Evolutionary conservation across 2,113 vertebrate genomes (phyloP), one percentile per base, ranked within the genome.

Genomic region (Oryzias woworae): DNA sequence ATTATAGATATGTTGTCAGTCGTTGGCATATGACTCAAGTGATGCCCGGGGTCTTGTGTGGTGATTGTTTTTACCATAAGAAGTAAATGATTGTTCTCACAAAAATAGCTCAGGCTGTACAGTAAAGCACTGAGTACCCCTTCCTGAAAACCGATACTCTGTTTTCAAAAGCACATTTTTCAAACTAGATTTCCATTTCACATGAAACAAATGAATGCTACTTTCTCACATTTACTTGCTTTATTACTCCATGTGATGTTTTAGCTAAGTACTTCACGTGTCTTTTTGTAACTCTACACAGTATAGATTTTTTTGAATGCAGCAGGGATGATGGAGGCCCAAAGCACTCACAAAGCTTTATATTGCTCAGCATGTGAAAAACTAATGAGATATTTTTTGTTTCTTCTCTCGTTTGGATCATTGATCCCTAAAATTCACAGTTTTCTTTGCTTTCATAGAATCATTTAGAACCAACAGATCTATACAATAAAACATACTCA

Each of bases 11-110:
- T 57, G 55, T 47, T 18, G 70, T 48, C 48, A 43, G 3, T 47
- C 61, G 28, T 61, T 12, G 62, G 23, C 26, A 18, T 45, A 36
- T 70, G 73, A 1, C 10, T 36, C 36, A 28, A 28, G 7, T 28
- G 5, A 28, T 1, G 26, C 26, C 5, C 7, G 7, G 26, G 26
- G 4, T 28, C 7, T 28, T 5, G 26, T 28, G 5, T 28, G 7
- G 20, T 20, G 26, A 28, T 28, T 28, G 26, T 36, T 36, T 36
- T 12, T 36, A 15, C 15, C 14, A 17, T 4, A 45, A 17, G 14
- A 45, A 45, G 16, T 45, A 31, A 78, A 69, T 73, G 1, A 75
- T 66, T 78, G 45, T 56, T 49, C n/a, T 53, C 12, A 48, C 23
- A 15, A 1, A 22, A 41, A 20, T 43, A 61, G 48, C 60, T 58